Evolutionary conservation across 2,113 vertebrate species (phyloP).

Genomic region (Salminus brasiliensis): DNA sequence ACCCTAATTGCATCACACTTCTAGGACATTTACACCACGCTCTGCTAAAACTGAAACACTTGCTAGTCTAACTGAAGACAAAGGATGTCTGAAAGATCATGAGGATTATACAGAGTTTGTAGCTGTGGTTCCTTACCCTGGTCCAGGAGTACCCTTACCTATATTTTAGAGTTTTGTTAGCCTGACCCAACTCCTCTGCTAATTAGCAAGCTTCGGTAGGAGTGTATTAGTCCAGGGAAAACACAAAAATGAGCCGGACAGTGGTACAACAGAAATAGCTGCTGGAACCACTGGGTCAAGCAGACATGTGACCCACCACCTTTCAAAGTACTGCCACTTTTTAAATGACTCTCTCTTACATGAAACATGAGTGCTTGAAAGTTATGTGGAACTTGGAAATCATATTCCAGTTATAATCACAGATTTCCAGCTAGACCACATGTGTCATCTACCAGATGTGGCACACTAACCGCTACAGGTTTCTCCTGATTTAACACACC

Average conservation of each 20-base stretch:
- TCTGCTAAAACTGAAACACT: constrained; percentile 10
- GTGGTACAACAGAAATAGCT: no score
- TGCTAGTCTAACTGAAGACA: constrained; percentile 10
- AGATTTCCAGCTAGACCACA: no score
- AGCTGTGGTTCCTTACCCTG: neutral
- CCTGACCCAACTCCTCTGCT: neutral
- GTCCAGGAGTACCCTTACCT: neutral
- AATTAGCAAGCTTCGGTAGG: neutral
- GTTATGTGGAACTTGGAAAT: no score
- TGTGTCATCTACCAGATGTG: no score
- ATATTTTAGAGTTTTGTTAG: neutral
- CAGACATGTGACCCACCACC: no score
- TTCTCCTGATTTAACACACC: no score
- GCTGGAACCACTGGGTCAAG: no score
- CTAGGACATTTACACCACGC: constrained; percentile 19
- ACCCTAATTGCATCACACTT: constrained; percentile 40
- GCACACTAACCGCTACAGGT: no score
- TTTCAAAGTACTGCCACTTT: no score
- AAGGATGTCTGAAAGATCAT: neutral
- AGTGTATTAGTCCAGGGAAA: neutral
- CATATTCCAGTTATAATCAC: no score
- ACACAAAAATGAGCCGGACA: neutral
- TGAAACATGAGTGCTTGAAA: no score
- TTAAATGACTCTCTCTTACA: no score
- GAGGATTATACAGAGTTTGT: neutral